Evolutionary conservation across 2,888 invertebrate species (phyloP), one percentile per base, ranked within the genome.

Genomic region (Protodeltote pygarga): DNA sequence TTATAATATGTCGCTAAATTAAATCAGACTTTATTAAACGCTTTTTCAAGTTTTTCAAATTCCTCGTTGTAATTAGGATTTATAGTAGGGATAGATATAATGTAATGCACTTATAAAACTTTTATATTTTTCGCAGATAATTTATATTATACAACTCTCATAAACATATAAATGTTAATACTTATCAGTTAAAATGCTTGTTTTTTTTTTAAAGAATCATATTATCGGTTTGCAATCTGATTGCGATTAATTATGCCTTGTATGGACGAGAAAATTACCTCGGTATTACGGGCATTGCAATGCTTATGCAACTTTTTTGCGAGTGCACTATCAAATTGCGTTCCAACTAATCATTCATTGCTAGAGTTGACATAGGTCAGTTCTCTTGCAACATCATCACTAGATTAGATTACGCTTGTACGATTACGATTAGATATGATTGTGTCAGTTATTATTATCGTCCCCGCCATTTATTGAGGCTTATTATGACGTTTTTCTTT

Each of bases 291-390:
- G 44, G 46, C 47, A 50, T 58, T 45, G 61, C 61, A 58, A 39
- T 61, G 55, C 67, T 83, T 84, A 77, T 79, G 83, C 77, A 85
- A 84, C 70, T 73, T 81, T 84, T 85, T 79, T 75, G 75, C 71
- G 61, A 71, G 67, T 65, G 68, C 66, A 64, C 78, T 83, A 82
- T 79, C 73, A 74, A 68, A 71, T 75, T 71, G 69, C 85, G 61
- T 44, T 68, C 74, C 73, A 74, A 65, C 75, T 72, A 65, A 77
- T 77, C 67, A 70, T 71, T 71, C 70, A 76, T 57, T 71, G 72
- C 45, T 51, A 73, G 73, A 71, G 76, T 88, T 88, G 85, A 64
- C 82, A 79, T 87, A 90, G 90, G 90, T 90, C 89, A 89, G 89
- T 86, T 59, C 59, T 64, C 67, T 83, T 79, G 77, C 76, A 71